These are phyloP conservation scores for Norana najaformis DNA, from an alignment of 2,888 invertebrate species.

Conservation along the genomic window DNA sequence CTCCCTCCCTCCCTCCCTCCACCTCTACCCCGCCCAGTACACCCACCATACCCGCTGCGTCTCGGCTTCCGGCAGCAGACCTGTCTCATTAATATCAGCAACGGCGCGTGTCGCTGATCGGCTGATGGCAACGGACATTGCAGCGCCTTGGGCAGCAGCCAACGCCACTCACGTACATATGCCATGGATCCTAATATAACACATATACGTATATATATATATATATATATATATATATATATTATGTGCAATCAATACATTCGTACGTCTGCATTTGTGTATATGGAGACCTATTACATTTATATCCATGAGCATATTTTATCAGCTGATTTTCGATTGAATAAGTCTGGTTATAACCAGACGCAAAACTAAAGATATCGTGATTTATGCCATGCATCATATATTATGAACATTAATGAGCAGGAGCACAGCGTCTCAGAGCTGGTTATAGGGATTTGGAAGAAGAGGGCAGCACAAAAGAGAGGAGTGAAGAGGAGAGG, in stretches of 20 bases:
- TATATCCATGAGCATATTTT: background rate
- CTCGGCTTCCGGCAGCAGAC: background rate
- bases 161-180: background rate
- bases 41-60: background rate
- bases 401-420: background rate
- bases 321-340: background rate
- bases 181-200: background rate
- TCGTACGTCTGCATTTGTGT: background rate
- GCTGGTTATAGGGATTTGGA: too few species aligned
- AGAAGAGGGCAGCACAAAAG: too few species aligned
- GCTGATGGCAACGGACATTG: background rate
- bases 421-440: background rate
- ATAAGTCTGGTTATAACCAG: background rate
- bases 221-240: constrained; percentile 22
- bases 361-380: background rate
- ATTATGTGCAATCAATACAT: background rate
- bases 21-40: background rate
- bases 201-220: constrained; percentile 21
- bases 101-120: background rate
- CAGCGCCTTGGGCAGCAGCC: background rate
- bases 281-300: background rate
- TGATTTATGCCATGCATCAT: background rate
- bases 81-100: background rate
- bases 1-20: background rate
- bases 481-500: background rate